phyloP scores from a whole-genome alignment of 1,140 invertebrate genomes.

The Temnothorax nylanderi region DNA sequence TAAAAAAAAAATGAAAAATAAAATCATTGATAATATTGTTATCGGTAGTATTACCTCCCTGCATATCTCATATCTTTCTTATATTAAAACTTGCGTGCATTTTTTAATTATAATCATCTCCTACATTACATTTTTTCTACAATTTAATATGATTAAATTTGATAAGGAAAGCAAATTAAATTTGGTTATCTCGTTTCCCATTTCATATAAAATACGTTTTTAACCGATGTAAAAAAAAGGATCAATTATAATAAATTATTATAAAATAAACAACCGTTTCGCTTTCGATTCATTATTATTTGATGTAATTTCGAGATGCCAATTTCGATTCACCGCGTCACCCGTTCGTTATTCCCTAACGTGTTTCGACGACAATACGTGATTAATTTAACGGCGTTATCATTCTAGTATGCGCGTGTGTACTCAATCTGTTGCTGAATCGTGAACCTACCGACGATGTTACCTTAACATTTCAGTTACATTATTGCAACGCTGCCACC shows the following conservation, averaged over 20 bases:
- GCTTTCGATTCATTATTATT: neutral
- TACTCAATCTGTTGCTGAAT: slow-evolving; percentile 28
- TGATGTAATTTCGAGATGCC: neutral
- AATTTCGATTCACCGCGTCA: slow-evolving; percentile 4
- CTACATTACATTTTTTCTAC: neutral
- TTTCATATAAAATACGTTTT: neutral
- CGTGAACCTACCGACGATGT: neutral
- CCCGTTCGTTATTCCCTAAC: slow-evolving; percentile 28
- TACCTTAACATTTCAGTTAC: slow-evolving; percentile 19
- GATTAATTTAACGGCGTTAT: slow-evolving; percentile 55
- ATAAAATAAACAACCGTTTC: neutral
- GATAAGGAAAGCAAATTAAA: neutral
- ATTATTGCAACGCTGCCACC: neutral
- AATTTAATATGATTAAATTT: neutral
- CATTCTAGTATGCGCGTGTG: slow-evolving; percentile 23
- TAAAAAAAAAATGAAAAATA: neutral
- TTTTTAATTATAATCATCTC: neutral
- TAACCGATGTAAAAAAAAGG: neutral
- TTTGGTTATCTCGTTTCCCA: too few relatives aligned
- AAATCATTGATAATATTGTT: neutral
- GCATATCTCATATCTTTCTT: neutral
- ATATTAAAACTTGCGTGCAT: neutral
- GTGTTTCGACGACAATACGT: slow-evolving; percentile 27
- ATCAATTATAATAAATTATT: neutral
- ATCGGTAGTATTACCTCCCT: neutral